Percentiles rank a stretch among this genome's conserved stretches.
phyloP scores from a whole-genome alignment of 2,888 invertebrate species.

The Furcula furcula region DNA sequence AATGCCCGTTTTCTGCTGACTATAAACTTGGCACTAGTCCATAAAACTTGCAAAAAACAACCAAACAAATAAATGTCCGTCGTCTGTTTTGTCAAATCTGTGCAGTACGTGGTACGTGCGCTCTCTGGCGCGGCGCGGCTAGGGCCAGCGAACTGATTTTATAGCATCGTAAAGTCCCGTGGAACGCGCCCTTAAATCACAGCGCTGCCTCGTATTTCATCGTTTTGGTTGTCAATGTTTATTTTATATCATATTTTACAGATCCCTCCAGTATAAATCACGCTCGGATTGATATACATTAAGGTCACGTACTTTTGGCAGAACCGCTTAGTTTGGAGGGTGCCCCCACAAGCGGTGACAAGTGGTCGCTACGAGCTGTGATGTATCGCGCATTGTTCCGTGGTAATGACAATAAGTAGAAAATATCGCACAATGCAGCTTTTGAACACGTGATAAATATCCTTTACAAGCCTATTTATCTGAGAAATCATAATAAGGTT shows the following conservation, averaged over 20 bases:
- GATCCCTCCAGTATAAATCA: conserved; percentile 77
- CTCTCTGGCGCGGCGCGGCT: conserved; percentile 38
- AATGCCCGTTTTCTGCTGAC: conserved; percentile 57
- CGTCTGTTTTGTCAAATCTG: conserved; percentile 81
- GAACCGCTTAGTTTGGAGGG: conserved; percentile 65
- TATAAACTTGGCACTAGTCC: conserved; percentile 77
- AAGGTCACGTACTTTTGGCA: conserved; percentile 79
- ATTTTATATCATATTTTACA: conserved; percentile 82
- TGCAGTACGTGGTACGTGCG: conserved; percentile 76
- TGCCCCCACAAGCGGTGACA: conserved; percentile 47
- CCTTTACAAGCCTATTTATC: no score
- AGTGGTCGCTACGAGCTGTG: conserved; percentile 39
- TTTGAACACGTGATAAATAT: conserved; percentile 2
- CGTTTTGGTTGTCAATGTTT: conserved; percentile 81
- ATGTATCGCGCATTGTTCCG: conserved; percentile 9
- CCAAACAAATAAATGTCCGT: conserved; percentile 75
- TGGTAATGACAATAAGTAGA: conserved; percentile 19
- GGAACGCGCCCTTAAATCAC: conserved; percentile 80
- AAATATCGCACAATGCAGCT: conserved; percentile 26
- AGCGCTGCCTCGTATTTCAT: conserved; percentile 78
- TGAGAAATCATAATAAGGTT: no score
- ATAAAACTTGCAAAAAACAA: conserved; percentile 76
- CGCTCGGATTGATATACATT: conserved; percentile 77
- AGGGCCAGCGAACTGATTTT: conserved; percentile 72
- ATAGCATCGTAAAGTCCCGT: conserved; percentile 79